These are phyloP conservation scores for Chesias legatella DNA, from an alignment of 2,888 invertebrate species.

Conservation along the genomic window DNA sequence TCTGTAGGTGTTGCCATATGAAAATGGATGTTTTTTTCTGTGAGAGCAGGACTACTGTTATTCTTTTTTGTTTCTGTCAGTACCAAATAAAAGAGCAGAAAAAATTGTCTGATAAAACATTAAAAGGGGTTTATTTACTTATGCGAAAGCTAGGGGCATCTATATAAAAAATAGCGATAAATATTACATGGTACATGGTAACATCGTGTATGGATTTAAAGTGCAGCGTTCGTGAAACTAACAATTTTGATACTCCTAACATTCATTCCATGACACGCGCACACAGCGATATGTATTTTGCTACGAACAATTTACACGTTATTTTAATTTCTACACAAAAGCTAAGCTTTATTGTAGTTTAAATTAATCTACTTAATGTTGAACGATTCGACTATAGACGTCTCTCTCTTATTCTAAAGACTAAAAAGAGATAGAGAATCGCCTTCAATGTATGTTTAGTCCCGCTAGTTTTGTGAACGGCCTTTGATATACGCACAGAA, in stretches of 20 bases:
- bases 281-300: conserved; percentile 64
- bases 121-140: no score
- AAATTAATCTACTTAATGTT: conserved; percentile 11
- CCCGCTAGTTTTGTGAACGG: conserved; percentile 38
- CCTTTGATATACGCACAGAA: conserved; percentile 41
- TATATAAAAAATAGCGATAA: no score
- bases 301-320: conserved; percentile 58
- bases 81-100: no score
- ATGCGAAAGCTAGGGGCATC: no score
- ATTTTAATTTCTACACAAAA: conserved; percentile 51
- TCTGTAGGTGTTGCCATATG: no score
- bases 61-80: no score
- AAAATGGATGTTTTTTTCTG: no score
- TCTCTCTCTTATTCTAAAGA: conserved; percentile 19
- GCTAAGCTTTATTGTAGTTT: conserved; percentile 51
- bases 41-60: no score
- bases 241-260: conserved; percentile 59
- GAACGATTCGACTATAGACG: conserved; percentile 12
- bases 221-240: conserved; percentile 40
- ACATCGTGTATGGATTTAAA: no score
- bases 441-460: conserved; percentile 31
- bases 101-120: no score
- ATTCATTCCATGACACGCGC: conserved; percentile 63
- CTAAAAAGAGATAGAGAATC: conserved; percentile 18
- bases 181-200: no score